Evolutionary conservation across 2,797 vertebrate genomes (phyloP).

Genomic region (Anguilla marmorata): DNA sequence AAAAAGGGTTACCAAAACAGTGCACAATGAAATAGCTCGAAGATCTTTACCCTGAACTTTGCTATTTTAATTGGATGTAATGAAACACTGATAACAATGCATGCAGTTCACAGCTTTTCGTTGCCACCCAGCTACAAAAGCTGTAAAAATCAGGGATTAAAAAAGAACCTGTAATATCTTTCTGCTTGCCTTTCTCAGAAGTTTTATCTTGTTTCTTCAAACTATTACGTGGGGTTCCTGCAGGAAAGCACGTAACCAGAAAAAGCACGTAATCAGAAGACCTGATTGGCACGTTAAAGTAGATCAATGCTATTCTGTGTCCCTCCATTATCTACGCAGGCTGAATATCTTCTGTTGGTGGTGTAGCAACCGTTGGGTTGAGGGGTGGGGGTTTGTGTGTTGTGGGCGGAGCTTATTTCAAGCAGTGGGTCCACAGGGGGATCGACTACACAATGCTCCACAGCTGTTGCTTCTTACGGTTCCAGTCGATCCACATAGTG

Average conservation of each 20-base stretch:
- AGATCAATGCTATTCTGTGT: neutral
- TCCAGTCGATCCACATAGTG: neutral
- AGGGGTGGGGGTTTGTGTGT: neutral
- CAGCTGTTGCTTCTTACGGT: neutral
- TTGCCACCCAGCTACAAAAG: neutral
- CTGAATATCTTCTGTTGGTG: no score
- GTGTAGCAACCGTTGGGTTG: neutral
- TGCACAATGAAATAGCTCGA: neutral
- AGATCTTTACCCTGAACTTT: neutral
- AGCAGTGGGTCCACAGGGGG: neutral
- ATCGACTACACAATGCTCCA: neutral
- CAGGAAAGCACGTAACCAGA: neutral
- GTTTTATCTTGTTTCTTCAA: neutral
- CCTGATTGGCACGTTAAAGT: neutral
- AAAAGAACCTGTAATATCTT: neutral
- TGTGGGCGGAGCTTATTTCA: neutral
- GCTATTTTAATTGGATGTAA: neutral
- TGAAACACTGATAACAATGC: neutral
- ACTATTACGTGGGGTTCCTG: neutral
- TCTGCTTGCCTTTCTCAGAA: neutral
- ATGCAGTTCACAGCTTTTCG: neutral
- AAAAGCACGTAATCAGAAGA: neutral
- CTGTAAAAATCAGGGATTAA: neutral
- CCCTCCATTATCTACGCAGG: neutral
- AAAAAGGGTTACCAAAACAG: neutral